Conservation (phyloP, 37 sponge, comb jelly and placozoan species). For the Oopsacas minuta region DNA sequence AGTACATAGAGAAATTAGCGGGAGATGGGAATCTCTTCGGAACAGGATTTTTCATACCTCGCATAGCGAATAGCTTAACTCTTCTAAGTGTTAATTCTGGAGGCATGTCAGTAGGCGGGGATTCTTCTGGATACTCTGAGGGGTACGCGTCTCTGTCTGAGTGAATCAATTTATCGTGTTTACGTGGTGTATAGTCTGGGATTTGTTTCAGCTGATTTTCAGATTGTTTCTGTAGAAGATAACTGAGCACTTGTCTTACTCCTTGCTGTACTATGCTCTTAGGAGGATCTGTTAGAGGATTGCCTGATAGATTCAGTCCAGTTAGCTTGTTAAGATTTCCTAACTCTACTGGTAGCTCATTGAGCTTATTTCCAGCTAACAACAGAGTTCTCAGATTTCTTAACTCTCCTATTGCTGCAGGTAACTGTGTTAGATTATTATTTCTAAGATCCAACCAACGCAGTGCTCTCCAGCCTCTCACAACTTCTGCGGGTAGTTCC, state of each 20-base stretch:
- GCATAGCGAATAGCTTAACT: background rate
- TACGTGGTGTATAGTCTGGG: background rate
- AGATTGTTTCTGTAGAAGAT: background rate
- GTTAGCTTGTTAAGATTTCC: conserved; percentile 40
- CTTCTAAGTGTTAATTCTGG: background rate
- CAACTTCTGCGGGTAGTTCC: conserved; percentile 43
- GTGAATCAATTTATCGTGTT: background rate
- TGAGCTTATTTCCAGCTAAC: conserved; percentile 54
- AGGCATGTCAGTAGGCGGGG: background rate
- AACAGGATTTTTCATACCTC: background rate
- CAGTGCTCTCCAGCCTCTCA: conserved; percentile 34
- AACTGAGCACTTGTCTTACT: conserved; percentile 23
- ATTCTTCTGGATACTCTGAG: background rate
- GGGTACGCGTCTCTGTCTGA: conserved; percentile 3
- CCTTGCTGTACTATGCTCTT: conserved; percentile 36
- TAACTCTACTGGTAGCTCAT: conserved; percentile 45
- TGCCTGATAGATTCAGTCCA: conserved; percentile 44
- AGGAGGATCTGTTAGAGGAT: conserved; percentile 60
- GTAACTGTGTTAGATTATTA: conserved; percentile 37
- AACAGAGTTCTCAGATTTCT: conserved; percentile 43
- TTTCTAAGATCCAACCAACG: conserved; percentile 73
- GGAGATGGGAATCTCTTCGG: conserved; percentile 14
- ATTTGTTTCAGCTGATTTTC: background rate
- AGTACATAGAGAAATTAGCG: background rate
- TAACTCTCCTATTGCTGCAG: conserved; percentile 36